Evolutionary conservation across 2,797 vertebrate genomes (phyloP).

Genomic region (Rhyacichthys aspro): DNA sequence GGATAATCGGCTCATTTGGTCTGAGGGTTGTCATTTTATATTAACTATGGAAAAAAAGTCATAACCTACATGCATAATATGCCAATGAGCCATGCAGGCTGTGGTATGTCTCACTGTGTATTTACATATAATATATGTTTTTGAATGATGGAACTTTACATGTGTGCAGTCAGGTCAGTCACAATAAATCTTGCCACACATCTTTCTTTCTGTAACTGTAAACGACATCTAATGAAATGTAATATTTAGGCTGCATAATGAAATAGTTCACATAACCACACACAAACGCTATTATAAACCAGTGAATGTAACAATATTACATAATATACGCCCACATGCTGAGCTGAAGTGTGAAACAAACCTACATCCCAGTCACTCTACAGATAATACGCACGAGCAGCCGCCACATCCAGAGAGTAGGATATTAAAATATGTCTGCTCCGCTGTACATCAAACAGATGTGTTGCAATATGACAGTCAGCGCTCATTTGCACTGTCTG

Average conservation of each 20-base stretch:
- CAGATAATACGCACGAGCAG: constrained; percentile 37
- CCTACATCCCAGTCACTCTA: constrained; percentile 10
- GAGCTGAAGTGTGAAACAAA: constrained; percentile 18
- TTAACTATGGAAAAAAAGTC: too few relatives aligned
- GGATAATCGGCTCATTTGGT: background rate
- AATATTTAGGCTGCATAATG: background rate
- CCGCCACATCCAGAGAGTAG: constrained; percentile 15
- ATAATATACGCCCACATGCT: constrained; percentile 24
- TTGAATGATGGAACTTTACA: too few relatives aligned
- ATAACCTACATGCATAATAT: background rate
- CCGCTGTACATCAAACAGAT: constrained; percentile 61
- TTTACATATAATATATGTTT: too few relatives aligned
- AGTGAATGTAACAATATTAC: constrained; percentile 1
- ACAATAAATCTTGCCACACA: too few relatives aligned
- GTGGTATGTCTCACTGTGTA: background rate
- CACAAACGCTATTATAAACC: background rate
- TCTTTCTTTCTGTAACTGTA: background rate
- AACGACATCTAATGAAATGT: background rate
- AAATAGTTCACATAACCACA: background rate
- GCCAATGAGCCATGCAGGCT: background rate
- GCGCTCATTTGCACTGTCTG: constrained; percentile 54
- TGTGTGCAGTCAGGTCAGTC: too few relatives aligned
- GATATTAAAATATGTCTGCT: constrained; percentile 61
- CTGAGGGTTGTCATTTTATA: background rate
- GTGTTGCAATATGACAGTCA: constrained; percentile 62